A percentile compares a stretch with the other conserved stretches of the same genome.
Conservation (phyloP, 2,797 vertebrate species). For the Sus cebifrons region DNA sequence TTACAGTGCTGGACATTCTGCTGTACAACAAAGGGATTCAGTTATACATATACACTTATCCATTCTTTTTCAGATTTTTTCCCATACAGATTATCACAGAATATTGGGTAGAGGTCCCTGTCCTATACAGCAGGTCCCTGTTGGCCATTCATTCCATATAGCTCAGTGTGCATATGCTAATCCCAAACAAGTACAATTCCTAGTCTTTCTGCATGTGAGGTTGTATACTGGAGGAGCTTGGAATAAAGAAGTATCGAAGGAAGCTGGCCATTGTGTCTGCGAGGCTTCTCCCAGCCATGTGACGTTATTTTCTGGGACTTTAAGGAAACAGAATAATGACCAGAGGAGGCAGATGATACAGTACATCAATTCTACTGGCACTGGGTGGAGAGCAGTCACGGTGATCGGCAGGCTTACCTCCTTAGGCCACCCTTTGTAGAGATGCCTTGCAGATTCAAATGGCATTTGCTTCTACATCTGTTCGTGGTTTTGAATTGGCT, state of each 20-base stretch:
- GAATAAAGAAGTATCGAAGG: constrained; percentile 18
- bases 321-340: background rate
- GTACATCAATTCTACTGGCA: background rate
- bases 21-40: no score
- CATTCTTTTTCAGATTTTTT: no score
- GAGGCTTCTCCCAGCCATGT: background rate
- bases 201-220: constrained; percentile 1
- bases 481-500: constrained; percentile 41
- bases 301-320: constrained; percentile 61
- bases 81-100: no score
- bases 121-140: no score
- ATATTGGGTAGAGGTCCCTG: no score
- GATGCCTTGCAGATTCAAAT: constrained; percentile 22
- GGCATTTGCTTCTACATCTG: constrained; percentile 40
- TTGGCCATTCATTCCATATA: no score
- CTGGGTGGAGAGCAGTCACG: background rate
- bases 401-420: background rate
- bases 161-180: no score
- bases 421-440: background rate
- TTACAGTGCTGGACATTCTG: no score
- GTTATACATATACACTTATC: no score
- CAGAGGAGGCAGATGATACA: background rate
- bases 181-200: no score
- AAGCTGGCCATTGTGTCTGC: background rate
- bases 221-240: constrained; percentile 30